These are phyloP conservation scores for Micrasema minimum DNA, from an alignment of 1,140 invertebrate genomes.

Conservation along the genomic window DNA sequence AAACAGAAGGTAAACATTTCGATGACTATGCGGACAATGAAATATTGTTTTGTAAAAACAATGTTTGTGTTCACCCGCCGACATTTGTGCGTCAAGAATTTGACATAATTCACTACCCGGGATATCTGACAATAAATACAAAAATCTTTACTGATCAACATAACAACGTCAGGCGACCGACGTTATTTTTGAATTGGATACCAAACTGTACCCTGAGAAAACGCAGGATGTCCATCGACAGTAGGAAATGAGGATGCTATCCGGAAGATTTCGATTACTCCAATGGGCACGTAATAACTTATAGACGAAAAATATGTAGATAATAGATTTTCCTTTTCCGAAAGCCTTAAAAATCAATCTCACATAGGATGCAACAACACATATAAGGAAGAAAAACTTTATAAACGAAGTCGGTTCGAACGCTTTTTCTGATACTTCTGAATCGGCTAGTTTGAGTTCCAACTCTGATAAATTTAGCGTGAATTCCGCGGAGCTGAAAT, in stretches of 20 bases:
- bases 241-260: constrained; percentile 73
- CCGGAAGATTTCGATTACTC: constrained; percentile 57
- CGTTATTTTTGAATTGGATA: constrained; percentile 92
- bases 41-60: constrained; percentile 90
- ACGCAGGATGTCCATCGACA: constrained; percentile 84
- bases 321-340: constrained; percentile 52
- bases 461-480: constrained; percentile 58
- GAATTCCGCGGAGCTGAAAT: constrained; percentile 60
- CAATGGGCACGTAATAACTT: constrained; percentile 47
- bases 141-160: constrained; percentile 79
- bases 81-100: constrained; percentile 80
- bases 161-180: constrained; percentile 77
- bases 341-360: constrained; percentile 56
- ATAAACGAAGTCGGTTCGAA: constrained; percentile 54
- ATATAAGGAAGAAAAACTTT: constrained; percentile 51
- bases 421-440: constrained; percentile 65
- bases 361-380: constrained; percentile 54
- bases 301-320: constrained; percentile 57
- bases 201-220: constrained; percentile 89
- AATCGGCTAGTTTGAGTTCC: constrained; percentile 65
- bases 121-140: constrained; percentile 88
- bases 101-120: constrained; percentile 89
- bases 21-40: constrained; percentile 82
- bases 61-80: constrained; percentile 95
- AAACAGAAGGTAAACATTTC: constrained; percentile 69